These are phyloP conservation scores for Lagopus leucura DNA, from an alignment of 2,113 vertebrate genomes.

Conservation along the genomic window DNA sequence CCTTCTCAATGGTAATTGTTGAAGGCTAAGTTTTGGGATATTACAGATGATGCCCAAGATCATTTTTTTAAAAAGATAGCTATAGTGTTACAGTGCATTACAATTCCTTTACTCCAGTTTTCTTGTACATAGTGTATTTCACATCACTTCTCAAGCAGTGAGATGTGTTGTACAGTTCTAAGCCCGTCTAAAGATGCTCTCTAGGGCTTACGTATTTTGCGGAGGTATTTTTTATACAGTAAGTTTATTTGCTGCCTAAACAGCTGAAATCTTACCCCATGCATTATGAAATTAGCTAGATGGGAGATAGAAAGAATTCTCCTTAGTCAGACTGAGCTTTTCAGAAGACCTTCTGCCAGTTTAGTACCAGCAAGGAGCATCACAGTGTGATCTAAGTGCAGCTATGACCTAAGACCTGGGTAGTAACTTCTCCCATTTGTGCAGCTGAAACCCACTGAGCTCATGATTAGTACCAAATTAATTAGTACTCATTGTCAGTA, in stretches of 20 bases:
- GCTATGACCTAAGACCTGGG: fast-evolving
- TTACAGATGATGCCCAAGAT: not conserved
- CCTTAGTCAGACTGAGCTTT: not conserved
- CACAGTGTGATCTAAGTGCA: not conserved
- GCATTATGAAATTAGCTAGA: not conserved
- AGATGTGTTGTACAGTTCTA: not conserved
- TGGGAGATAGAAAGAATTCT: not conserved
- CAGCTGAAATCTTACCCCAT: not conserved
- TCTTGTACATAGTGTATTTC: not conserved
- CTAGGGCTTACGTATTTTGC: not conserved
- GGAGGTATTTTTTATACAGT: not conserved
- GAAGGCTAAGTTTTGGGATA: not conserved
- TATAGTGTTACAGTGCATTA: not conserved
- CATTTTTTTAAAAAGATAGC: not conserved
- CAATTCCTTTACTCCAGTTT: not conserved
- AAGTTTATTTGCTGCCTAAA: not conserved
- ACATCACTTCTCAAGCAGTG: not conserved
- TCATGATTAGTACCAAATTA: not conserved
- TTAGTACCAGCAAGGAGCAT: not conserved
- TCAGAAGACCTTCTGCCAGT: not conserved
- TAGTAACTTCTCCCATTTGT: not conserved
- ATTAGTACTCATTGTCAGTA: not conserved
- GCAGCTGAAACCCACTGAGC: not conserved
- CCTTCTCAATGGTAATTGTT: not conserved
- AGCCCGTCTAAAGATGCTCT: not conserved